Conservation (phyloP, 2,888 invertebrate genomes). For the Lycaena phlaeas region DNA sequence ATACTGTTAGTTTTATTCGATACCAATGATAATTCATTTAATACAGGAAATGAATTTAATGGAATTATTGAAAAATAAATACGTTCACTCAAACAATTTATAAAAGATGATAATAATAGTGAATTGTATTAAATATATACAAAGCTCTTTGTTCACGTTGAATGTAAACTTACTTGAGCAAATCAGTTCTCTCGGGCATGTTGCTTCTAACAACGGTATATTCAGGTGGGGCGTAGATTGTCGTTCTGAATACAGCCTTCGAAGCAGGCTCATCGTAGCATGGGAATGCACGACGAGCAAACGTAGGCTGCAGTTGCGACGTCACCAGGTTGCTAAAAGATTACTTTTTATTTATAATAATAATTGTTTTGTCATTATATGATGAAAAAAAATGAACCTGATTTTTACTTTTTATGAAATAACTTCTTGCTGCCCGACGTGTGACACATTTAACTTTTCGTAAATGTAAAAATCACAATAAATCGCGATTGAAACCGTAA, state of each 20-base stretch:
- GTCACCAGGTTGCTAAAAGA: slow-evolving; percentile 71
- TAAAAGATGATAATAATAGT: too few species aligned
- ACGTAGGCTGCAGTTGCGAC: slow-evolving; percentile 79
- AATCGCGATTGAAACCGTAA: too few species aligned
- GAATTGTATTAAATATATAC: too few species aligned
- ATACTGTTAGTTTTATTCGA: too few species aligned
- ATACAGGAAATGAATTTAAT: too few species aligned
- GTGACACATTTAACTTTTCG: not conserved
- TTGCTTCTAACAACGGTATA: slow-evolving; percentile 49
- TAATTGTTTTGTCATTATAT: not conserved
- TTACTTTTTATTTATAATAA: not conserved
- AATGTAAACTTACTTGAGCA: slow-evolving; percentile 35
- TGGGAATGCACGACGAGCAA: slow-evolving; percentile 80
- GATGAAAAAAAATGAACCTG: not conserved
- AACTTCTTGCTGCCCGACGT: too few species aligned
- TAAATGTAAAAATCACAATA: too few species aligned
- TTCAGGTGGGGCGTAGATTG: slow-evolving; percentile 65
- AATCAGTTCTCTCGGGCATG: slow-evolving; percentile 38
- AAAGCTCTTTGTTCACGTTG: too few species aligned
- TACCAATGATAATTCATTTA: too few species aligned
- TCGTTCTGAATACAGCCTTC: slow-evolving; percentile 78
- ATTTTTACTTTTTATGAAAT: not conserved
- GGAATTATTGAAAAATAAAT: too few species aligned
- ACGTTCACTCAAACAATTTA: too few species aligned
- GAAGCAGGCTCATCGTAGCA: slow-evolving; percentile 82